Conservation (phyloP, 2,113 vertebrate genomes). For the Anguilla rostrata region DNA sequence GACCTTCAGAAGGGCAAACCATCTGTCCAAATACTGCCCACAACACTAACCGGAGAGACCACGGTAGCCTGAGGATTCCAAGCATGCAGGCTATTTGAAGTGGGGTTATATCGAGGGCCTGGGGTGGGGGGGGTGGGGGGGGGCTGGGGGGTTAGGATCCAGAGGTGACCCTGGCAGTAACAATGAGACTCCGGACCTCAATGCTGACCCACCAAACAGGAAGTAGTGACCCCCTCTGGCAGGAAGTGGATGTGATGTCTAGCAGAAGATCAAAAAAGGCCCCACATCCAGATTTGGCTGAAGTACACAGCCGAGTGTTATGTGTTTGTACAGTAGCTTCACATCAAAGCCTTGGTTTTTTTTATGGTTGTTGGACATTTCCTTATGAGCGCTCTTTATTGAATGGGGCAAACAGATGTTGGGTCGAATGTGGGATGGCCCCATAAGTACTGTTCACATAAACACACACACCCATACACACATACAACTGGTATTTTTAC, state of each 20-base stretch:
- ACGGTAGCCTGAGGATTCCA: background rate
- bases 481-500: background rate
- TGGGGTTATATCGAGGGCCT: background rate
- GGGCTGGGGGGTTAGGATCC: background rate
- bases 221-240: conserved; percentile 55
- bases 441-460: background rate
- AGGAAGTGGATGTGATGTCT: conserved; percentile 62
- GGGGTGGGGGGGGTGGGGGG: background rate
- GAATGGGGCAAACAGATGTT: conserved; percentile 44
- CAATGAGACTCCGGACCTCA: conserved; percentile 11
- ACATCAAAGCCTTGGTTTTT: conserved; percentile 63
- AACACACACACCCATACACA: background rate
- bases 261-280: conserved; percentile 52
- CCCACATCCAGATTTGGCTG: conserved; percentile 49
- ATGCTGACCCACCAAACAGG: conserved; percentile 49
- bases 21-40: background rate
- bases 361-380: conserved; percentile 64
- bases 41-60: background rate
- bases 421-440: conserved; percentile 62
- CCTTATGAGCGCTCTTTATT: conserved; percentile 67
- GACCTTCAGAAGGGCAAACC: background rate
- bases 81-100: background rate
- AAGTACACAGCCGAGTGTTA: conserved; percentile 51
- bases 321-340: conserved; percentile 61
- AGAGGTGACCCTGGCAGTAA: conserved; percentile 13